Evolutionary conservation across 2,888 invertebrate genomes (phyloP).

Genomic region (Agrotis puta): DNA sequence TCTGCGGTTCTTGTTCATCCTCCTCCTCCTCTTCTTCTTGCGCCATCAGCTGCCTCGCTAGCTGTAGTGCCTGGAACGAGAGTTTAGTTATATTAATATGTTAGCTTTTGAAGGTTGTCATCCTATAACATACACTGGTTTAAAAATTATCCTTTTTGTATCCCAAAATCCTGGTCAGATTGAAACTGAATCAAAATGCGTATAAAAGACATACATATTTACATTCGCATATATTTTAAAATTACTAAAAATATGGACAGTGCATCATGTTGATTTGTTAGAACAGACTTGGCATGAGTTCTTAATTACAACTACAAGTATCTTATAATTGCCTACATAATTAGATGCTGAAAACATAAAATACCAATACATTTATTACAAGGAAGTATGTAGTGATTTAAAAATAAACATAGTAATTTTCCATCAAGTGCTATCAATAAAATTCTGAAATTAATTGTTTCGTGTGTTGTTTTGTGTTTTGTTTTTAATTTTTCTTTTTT

Average conservation of each 20-base stretch:
- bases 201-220: no score
- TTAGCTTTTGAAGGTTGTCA: no score
- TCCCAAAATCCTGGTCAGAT: no score
- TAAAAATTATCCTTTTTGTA: no score
- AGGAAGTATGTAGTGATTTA: not conserved
- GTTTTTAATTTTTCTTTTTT: not conserved
- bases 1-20: conserved; percentile 70
- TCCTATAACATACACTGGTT: no score
- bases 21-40: conserved; percentile 96
- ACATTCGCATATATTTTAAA: not conserved
- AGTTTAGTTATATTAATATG: conserved; percentile 6
- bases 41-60: conserved; percentile 97
- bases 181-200: no score
- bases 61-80: conserved; percentile 94
- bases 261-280: not conserved
- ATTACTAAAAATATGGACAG: not conserved
- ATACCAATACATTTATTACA: not conserved
- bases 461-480: no score
- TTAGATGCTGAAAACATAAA: not conserved
- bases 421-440: conserved; percentile 21
- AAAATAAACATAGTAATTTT: conserved; percentile 22
- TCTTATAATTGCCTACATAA: not conserved
- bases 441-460: not conserved
- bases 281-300: not conserved
- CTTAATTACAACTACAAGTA: not conserved